Percentiles rank a stretch among this genome's conserved stretches.
These are phyloP conservation scores for Arenaria interpres DNA, from an alignment of 2,113 vertebrate species.

Conservation along the genomic window DNA sequence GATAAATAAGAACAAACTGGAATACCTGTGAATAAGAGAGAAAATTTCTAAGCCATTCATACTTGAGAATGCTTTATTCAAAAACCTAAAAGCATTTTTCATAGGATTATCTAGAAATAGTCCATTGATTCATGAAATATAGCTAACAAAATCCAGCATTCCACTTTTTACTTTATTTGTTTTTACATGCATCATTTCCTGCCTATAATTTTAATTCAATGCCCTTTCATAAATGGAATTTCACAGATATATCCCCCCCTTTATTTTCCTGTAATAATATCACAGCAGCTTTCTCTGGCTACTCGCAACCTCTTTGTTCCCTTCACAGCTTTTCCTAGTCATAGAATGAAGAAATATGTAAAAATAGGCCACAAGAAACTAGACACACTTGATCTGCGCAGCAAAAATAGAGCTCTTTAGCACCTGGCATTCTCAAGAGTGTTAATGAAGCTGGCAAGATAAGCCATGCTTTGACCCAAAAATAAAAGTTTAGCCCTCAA, in stretches of 20 bases:
- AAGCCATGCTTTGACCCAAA: slow-evolving; percentile 54
- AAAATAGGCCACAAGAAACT: slow-evolving; percentile 62
- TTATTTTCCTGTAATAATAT: slow-evolving; percentile 5
- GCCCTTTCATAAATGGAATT: not conserved
- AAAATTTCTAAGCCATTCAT: not conserved
- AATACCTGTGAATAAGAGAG: not conserved
- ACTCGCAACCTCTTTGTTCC: not conserved
- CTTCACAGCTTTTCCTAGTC: slow-evolving; percentile 25
- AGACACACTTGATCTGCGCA: slow-evolving; percentile 43
- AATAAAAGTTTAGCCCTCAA: slow-evolving; percentile 8
- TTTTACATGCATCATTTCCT: not conserved
- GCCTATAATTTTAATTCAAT: not conserved
- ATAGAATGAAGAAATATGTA: slow-evolving; percentile 46
- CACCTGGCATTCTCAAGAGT: slow-evolving; percentile 56
- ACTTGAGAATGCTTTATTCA: not conserved
- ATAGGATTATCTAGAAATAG: not conserved
- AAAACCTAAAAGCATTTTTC: not conserved
- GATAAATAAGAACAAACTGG: not conserved
- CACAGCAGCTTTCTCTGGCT: slow-evolving; percentile 23
- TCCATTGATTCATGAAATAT: not conserved
- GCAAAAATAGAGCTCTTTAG: slow-evolving; percentile 67
- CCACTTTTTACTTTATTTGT: not conserved
- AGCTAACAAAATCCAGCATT: not conserved
- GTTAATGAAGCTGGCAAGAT: slow-evolving; percentile 56
- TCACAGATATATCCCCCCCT: not conserved